These are phyloP conservation scores for Tapera naevia DNA, from an alignment of 2,797 vertebrate species.

Conservation along the genomic window DNA sequence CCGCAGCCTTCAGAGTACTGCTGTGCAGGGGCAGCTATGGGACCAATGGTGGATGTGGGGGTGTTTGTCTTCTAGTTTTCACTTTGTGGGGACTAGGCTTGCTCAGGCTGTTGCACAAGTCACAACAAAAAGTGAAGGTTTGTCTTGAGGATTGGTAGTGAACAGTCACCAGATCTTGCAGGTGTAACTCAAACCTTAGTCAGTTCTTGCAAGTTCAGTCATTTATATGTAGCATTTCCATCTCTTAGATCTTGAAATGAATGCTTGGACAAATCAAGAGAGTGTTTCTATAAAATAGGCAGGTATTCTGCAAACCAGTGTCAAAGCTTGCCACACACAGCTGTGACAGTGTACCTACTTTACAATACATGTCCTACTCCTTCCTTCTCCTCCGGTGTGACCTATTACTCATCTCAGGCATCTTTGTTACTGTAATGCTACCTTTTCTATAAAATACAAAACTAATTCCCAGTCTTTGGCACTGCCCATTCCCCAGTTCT, in stretches of 20 bases:
- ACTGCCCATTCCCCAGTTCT: not conserved
- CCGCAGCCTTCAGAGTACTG: not conserved
- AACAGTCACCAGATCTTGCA: not conserved
- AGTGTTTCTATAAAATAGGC: not conserved
- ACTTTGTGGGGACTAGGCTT: not conserved
- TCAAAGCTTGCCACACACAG: not conserved
- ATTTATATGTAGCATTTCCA: not conserved
- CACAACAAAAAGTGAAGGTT: not conserved
- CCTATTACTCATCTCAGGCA: not conserved
- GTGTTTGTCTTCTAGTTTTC: not conserved
- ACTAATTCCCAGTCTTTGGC: not conserved
- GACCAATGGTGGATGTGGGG: not conserved
- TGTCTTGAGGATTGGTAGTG: not conserved
- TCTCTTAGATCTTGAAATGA: not conserved
- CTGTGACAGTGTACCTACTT: not conserved
- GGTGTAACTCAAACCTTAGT: not conserved
- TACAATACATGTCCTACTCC: not conserved
- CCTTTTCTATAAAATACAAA: not conserved
- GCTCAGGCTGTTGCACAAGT: not conserved
- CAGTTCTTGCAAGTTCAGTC: not conserved
- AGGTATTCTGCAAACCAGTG: not conserved
- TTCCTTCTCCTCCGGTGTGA: not conserved
- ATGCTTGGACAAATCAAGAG: not conserved
- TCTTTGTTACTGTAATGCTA: not conserved
- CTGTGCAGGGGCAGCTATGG: not conserved